Evolutionary conservation across 2,888 invertebrate genomes (phyloP), one percentile per base, ranked within the genome.

Genomic region (Perithous albicinctus): DNA sequence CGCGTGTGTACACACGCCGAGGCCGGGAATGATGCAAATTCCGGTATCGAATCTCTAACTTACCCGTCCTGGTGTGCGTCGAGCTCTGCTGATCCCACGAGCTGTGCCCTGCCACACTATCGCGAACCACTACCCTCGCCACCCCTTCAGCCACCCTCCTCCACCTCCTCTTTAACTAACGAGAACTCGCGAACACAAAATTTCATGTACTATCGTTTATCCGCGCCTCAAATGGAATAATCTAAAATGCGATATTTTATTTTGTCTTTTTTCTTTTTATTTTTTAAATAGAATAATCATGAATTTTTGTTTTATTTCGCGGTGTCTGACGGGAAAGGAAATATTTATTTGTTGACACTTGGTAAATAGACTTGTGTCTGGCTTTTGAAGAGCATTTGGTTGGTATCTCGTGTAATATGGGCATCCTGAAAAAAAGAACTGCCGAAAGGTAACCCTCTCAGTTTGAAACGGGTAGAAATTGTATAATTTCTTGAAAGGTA

Each of bases 11-110:
- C 74, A 82, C 74, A 82, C 59, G 69, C 64, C 74, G 63, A 73
- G 61, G 73, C 43, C 78, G 69, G 78, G 56, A 73, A 70, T 70
- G 82, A 82, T 82, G 82, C 82, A 82, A 82, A 82, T 82, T 82
- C 74, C 51, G 59, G 78, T 82, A 82, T 82, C 82, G 82, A 82
- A 78, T 82, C 78, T 82, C 82, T 78, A 82, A 78, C 82, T 82
- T 82, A 72, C 74, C 69, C 69, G 69, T 75, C 64, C 69, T 66
- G 69, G 74, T 82, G 69, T 82, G 69, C 81, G 56, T 78, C 78
- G 69, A 70, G 70, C 43, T 66, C 43, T 43, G 73, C 69, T 81
- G 78, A 81, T 81, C 81, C 78, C 41, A 48, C 69, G 46, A 63
- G 35, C 59, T 59, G 64, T 41, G 18, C 46, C 41, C 29, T 64